Percentiles rank a stretch among this genome's conserved stretches.
These are phyloP conservation scores for Drosophila elegans DNA, from an alignment of 1,140 invertebrate genomes.

Conservation along the genomic window DNA sequence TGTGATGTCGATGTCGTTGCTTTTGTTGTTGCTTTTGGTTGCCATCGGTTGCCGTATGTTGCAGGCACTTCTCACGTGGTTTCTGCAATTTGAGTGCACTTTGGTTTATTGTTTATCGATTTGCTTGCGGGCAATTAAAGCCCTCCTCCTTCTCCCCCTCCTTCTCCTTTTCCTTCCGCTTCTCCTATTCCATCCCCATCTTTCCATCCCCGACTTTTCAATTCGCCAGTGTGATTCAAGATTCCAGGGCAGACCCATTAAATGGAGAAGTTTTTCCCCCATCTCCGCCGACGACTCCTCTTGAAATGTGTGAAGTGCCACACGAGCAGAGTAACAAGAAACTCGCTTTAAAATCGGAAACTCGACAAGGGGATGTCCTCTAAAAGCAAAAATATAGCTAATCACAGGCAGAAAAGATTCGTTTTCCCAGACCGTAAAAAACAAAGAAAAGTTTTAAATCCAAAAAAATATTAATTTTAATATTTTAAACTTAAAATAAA, in stretches of 20 bases:
- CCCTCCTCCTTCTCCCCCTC: background rate
- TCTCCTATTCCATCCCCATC: background rate
- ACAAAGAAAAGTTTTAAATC: no score
- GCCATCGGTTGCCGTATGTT: slow-evolving; percentile 20
- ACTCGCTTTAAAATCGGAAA: background rate
- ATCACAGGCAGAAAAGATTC: no score
- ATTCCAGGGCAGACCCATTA: slow-evolving; percentile 43
- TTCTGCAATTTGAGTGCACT: slow-evolving; percentile 60
- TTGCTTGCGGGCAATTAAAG: slow-evolving; percentile 55
- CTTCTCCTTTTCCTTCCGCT: background rate
- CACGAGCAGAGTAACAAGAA: slow-evolving; percentile 29
- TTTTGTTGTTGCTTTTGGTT: slow-evolving; percentile 9
- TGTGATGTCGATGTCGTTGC: slow-evolving; percentile 1
- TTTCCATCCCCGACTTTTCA: slow-evolving; percentile 1
- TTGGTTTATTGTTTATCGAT: slow-evolving; percentile 69
- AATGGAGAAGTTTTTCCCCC: slow-evolving; percentile 27
- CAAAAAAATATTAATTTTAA: no score
- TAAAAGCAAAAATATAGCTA: background rate
- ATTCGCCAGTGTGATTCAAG: slow-evolving; percentile 6
- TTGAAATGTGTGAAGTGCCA: slow-evolving; percentile 50
- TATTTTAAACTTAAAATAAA: no score
- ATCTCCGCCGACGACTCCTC: background rate
- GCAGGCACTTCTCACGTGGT: slow-evolving; percentile 47
- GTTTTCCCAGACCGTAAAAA: no score
- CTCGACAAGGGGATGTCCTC: background rate